These are phyloP conservation scores for Apolygus lucorum DNA, from an alignment of 1,140 invertebrate species.

Conservation along the genomic window DNA sequence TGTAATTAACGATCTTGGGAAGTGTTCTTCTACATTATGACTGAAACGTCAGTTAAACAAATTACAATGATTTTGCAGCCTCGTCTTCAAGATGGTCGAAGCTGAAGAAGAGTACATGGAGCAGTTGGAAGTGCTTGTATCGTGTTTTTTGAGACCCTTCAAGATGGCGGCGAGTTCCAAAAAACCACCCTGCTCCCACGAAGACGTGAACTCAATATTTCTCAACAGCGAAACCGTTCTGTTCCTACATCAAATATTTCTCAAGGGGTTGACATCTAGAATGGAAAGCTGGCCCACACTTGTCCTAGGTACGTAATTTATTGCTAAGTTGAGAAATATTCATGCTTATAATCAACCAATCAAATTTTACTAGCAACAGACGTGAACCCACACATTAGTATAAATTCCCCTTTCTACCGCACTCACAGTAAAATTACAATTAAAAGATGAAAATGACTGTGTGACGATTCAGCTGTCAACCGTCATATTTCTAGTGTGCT, in stretches of 20 bases:
- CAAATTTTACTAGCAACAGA: too few species aligned
- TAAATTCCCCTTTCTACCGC: too few species aligned
- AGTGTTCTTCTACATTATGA: too few species aligned
- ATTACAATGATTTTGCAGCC: slow-evolving; percentile 49
- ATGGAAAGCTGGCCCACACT: slow-evolving; percentile 90
- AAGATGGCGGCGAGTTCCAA: slow-evolving; percentile 92
- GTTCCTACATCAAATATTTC: slow-evolving; percentile 90
- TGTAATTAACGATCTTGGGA: too few species aligned
- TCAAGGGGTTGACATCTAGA: slow-evolving; percentile 83
- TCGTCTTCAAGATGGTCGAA: slow-evolving; percentile 89
- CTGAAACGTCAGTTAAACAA: too few species aligned
- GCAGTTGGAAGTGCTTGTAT: slow-evolving; percentile 82
- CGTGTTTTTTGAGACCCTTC: slow-evolving; percentile 84
- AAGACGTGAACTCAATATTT: slow-evolving; percentile 93
- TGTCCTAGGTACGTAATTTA: slow-evolving; percentile 75
- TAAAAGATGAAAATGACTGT: too few species aligned
- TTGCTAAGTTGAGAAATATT: too few species aligned
- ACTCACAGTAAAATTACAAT: too few species aligned
- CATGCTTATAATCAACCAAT: too few species aligned
- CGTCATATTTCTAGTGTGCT: too few species aligned
- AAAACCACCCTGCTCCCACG: slow-evolving; percentile 85
- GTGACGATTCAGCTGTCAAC: too few species aligned
- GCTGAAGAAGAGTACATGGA: slow-evolving; percentile 85
- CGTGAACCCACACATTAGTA: too few species aligned
- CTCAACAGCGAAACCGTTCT: slow-evolving; percentile 88